Evolutionary conservation across 1,140 invertebrate species (phyloP).

Genomic region (Leptestheria dahalacensis): DNA sequence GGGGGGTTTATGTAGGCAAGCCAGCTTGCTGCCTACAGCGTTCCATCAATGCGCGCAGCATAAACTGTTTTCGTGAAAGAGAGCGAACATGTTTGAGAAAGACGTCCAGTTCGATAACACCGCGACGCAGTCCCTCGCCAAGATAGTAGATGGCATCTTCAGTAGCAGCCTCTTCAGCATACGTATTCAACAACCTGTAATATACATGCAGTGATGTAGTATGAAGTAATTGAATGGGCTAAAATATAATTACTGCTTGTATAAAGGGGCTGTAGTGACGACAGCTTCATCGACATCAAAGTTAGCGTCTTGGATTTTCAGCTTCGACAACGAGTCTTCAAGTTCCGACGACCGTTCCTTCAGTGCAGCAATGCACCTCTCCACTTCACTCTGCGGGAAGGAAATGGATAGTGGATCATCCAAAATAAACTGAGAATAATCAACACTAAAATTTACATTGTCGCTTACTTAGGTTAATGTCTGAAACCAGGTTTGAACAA

Average conservation of each 20-base stretch:
- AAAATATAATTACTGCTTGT: constrained; percentile 58
- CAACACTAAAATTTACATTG: neutral
- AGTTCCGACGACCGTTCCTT: constrained; percentile 76
- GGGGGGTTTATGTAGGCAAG: constrained; percentile 32
- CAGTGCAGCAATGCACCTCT: constrained; percentile 66
- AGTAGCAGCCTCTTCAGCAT: constrained; percentile 92
- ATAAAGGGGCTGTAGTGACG: constrained; percentile 86
- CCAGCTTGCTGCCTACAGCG: constrained; percentile 94
- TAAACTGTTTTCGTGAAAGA: constrained; percentile 88
- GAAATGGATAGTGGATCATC: constrained; percentile 10
- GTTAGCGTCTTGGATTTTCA: constrained; percentile 56
- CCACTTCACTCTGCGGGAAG: constrained; percentile 56
- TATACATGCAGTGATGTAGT: constrained; percentile 13
- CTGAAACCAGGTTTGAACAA: neutral
- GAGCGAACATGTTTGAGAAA: constrained; percentile 94
- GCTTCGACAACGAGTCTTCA: constrained; percentile 57
- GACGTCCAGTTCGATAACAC: constrained; percentile 85
- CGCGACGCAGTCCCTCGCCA: constrained; percentile 82
- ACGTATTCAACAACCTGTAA: constrained; percentile 73
- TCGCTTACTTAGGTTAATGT: too few relatives aligned
- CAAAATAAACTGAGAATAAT: neutral
- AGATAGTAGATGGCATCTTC: constrained; percentile 98
- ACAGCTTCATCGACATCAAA: constrained; percentile 92
- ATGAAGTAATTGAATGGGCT: neutral
- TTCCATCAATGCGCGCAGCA: constrained; percentile 83